These are phyloP conservation scores for Synergus itoensis DNA, from an alignment of 2,888 invertebrate genomes.

Conservation along the genomic window DNA sequence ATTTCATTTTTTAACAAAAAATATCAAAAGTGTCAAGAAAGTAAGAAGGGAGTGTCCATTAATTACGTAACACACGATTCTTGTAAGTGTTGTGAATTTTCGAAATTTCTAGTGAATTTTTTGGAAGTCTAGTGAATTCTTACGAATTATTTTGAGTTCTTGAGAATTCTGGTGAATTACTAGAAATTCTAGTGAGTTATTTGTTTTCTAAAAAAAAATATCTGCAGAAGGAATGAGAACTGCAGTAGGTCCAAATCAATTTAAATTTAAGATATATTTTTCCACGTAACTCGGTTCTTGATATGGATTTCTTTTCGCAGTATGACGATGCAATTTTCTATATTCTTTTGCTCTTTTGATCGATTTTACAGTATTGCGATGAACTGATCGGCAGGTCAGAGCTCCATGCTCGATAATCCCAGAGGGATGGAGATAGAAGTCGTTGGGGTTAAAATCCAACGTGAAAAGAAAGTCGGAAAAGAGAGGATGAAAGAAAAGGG, in stretches of 20 bases:
- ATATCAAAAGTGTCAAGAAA: too few relatives aligned
- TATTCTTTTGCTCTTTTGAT: constrained; percentile 24
- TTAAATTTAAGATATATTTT: constrained; percentile 6
- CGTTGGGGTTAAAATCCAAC: constrained; percentile 18
- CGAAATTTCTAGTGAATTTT: too few relatives aligned
- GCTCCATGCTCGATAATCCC: constrained; percentile 55
- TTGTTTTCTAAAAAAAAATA: neutral
- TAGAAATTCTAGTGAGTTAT: too few relatives aligned
- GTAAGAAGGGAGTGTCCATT: too few relatives aligned
- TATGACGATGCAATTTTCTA: constrained; percentile 28
- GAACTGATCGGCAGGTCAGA: constrained; percentile 53
- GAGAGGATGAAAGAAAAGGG: constrained; percentile 15
- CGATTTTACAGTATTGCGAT: constrained; percentile 22
- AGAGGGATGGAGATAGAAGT: constrained; percentile 48
- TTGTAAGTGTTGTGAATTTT: too few relatives aligned
- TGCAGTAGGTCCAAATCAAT: neutral
- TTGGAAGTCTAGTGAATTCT: too few relatives aligned
- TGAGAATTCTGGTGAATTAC: too few relatives aligned
- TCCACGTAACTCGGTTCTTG: neutral
- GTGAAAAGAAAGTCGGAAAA: constrained; percentile 33
- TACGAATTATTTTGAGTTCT: too few relatives aligned
- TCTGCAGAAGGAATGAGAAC: neutral
- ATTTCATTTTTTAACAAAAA: too few relatives aligned
- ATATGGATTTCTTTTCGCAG: constrained; percentile 2
- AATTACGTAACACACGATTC: too few relatives aligned